These are phyloP conservation scores for Poeciliopsis turrubarensis DNA, from an alignment of 2,113 vertebrate genomes.

Conservation along the genomic window DNA sequence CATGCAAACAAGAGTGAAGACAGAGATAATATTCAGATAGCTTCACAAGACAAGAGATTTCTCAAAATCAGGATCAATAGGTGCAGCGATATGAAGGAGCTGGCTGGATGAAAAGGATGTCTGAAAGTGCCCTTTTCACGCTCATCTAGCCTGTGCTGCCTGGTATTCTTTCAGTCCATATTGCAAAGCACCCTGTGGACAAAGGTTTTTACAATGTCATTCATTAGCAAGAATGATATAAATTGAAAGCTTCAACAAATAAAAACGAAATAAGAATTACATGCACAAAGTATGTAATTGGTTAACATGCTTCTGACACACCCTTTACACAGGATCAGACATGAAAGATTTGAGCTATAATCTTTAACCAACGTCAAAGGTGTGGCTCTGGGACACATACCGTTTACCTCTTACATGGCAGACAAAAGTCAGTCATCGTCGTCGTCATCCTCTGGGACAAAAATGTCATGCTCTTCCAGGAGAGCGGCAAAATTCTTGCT, in stretches of 20 bases:
- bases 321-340: constrained; percentile 7
- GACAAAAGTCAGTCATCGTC: constrained; percentile 86
- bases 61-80: constrained; percentile 37
- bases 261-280: not conserved
- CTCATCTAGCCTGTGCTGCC: constrained; percentile 28
- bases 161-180: constrained; percentile 52
- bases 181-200: constrained; percentile 57
- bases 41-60: constrained; percentile 57
- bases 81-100: constrained; percentile 19
- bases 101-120: constrained; percentile 39
- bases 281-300: not conserved
- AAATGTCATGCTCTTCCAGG: constrained; percentile 96
- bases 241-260: constrained; percentile 4
- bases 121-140: constrained; percentile 38
- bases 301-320: constrained; percentile 24
- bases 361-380: constrained; percentile 22
- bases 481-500: constrained; percentile 96
- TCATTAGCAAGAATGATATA: not conserved
- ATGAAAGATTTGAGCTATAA: not conserved
- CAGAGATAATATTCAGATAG: constrained; percentile 22
- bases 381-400: constrained; percentile 5
- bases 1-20: constrained; percentile 71
- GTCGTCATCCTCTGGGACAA: constrained; percentile 94
- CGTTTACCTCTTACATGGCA: constrained; percentile 18
- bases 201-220: constrained; percentile 14